These are phyloP conservation scores for Chaetodon trifascialis DNA, from an alignment of 2,113 vertebrate genomes.

Conservation along the genomic window DNA sequence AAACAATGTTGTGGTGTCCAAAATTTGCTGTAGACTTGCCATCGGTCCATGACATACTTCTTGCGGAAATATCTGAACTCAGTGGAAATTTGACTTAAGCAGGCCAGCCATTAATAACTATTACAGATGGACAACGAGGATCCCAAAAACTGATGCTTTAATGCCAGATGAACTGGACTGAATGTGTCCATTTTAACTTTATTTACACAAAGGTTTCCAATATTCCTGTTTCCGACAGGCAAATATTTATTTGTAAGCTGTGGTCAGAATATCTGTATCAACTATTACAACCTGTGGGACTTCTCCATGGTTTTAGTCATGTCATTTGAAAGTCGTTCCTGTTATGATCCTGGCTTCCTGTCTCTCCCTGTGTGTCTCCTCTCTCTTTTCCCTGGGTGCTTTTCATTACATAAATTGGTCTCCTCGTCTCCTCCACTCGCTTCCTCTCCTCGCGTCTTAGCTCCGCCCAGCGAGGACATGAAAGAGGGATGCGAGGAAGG, in stretches of 20 bases:
- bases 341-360: no score
- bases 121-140: conserved; percentile 60
- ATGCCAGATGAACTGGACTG: conserved; percentile 26
- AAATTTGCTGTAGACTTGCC: conserved; percentile 52
- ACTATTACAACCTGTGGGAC: not conserved
- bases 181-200: not conserved
- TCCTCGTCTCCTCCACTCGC: no score
- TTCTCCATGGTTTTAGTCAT: not conserved
- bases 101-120: conserved; percentile 55
- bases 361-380: no score
- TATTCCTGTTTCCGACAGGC: not conserved
- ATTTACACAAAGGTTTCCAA: not conserved
- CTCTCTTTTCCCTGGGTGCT: no score
- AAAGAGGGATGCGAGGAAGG: no score
- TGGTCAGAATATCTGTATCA: not conserved
- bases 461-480: no score
- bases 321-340: not conserved
- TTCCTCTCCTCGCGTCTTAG: no score
- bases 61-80: conserved; percentile 42
- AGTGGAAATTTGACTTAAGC: conserved; percentile 57
- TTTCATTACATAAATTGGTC: no score
- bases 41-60: conserved; percentile 49
- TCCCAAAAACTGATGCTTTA: conserved; percentile 20
- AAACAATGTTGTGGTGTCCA: conserved; percentile 48
- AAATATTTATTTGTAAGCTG: not conserved